Percentiles rank a stretch among this genome's conserved stretches.
These are phyloP conservation scores for Eulemur macaco DNA, from an alignment of 2,113 vertebrate genomes.

Conservation along the genomic window DNA sequence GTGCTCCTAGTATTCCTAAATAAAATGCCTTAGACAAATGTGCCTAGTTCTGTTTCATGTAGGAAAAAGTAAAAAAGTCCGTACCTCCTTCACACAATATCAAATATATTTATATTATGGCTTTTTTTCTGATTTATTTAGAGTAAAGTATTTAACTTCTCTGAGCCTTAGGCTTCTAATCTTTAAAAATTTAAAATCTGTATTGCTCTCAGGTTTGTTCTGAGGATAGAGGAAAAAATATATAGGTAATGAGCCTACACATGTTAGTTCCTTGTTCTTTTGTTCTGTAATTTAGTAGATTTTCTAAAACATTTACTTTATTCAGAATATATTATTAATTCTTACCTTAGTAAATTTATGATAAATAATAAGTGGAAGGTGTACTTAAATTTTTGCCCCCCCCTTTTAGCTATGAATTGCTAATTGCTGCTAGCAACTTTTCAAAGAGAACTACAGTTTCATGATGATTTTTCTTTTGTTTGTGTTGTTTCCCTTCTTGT, in stretches of 20 bases:
- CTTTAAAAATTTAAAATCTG: background rate
- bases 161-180: background rate
- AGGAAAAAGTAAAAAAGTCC: background rate
- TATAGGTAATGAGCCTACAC: background rate
- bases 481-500: background rate
- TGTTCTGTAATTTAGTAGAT: slow-evolving; percentile 15
- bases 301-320: background rate
- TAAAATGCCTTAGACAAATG: background rate
- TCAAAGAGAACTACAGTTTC: background rate
- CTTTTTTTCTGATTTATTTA: background rate
- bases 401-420: background rate
- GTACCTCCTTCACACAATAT: background rate
- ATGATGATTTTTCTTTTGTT: background rate
- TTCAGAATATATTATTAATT: background rate
- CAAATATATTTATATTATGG: background rate
- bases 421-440: background rate
- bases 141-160: background rate
- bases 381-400: background rate
- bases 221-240: background rate
- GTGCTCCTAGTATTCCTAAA: background rate
- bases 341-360: background rate
- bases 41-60: background rate
- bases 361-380: background rate
- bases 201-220: background rate
- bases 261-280: background rate